Conservation (phyloP, 2,888 invertebrate species). For the Drosophila limbata region DNA sequence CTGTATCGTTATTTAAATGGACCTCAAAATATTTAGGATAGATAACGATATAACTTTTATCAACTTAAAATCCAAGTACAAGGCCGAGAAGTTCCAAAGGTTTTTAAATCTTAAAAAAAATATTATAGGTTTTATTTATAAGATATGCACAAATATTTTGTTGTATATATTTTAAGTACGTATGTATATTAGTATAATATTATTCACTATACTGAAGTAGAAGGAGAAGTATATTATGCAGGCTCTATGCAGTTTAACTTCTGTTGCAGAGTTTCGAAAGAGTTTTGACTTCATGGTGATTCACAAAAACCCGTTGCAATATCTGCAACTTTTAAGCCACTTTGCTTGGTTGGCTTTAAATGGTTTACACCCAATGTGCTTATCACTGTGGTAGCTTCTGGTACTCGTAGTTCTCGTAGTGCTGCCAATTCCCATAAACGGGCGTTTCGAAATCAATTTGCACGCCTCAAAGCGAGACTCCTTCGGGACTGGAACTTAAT, state of each 20-base stretch:
- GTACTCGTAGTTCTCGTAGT: neutral
- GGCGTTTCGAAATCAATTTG: slow-evolving; percentile 73
- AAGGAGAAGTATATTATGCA: no score
- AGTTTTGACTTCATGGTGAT: neutral
- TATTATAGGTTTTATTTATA: no score
- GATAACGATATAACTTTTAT: no score
- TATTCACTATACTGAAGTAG: no score
- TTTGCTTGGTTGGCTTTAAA: slow-evolving; percentile 18
- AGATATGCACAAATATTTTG: no score
- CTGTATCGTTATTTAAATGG: no score
- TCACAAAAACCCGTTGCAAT: neutral
- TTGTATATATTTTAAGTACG: no score
- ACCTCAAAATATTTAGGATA: no score
- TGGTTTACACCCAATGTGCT: neutral
- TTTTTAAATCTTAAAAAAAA: no score
- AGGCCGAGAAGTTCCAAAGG: no score
- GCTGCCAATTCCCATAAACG: slow-evolving; percentile 68
- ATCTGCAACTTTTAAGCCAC: neutral
- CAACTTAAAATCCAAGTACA: no score
- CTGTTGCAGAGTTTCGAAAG: neutral
- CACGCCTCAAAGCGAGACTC: slow-evolving; percentile 44
- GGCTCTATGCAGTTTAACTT: neutral
- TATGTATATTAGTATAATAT: no score
- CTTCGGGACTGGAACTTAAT: neutral
- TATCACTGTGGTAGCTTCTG: slow-evolving; percentile 1